phyloP scores from a whole-genome alignment of 2,797 vertebrate species.

The Myotis planiceps region DNA sequence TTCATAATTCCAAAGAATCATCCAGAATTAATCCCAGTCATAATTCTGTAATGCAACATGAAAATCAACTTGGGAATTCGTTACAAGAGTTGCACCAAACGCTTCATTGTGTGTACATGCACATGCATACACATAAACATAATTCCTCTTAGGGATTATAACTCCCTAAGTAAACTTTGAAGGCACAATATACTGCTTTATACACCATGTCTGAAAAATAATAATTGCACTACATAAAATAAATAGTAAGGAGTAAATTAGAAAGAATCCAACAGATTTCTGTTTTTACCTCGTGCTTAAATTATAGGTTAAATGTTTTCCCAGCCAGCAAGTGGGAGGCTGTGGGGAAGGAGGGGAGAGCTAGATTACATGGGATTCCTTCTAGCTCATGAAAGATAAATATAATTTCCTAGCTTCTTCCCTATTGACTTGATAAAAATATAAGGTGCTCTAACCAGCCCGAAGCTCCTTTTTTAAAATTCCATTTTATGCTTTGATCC shows the following conservation, averaged over 20 bases:
- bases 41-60: background rate
- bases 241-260: constrained; percentile 32
- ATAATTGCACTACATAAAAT: background rate
- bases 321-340: background rate
- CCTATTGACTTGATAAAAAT: background rate
- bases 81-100: background rate
- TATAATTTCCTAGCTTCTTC: constrained; percentile 6
- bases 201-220: background rate
- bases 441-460: background rate
- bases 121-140: background rate
- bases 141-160: background rate
- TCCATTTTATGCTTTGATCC: constrained; percentile 37
- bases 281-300: constrained; percentile 28
- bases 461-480: constrained; percentile 52
- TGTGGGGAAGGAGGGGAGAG: background rate
- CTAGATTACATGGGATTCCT: background rate
- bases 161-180: background rate
- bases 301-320: constrained; percentile 41
- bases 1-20: background rate
- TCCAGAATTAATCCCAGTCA: background rate
- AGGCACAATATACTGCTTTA: background rate
- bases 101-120: background rate
- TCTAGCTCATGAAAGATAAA: constrained; percentile 9
- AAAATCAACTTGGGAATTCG: background rate
- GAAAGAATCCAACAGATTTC: background rate